A percentile compares a stretch with the other conserved stretches of the same genome.
These are phyloP conservation scores for Phalera bucephala DNA, from an alignment of 2,888 invertebrate genomes.

Conservation along the genomic window DNA sequence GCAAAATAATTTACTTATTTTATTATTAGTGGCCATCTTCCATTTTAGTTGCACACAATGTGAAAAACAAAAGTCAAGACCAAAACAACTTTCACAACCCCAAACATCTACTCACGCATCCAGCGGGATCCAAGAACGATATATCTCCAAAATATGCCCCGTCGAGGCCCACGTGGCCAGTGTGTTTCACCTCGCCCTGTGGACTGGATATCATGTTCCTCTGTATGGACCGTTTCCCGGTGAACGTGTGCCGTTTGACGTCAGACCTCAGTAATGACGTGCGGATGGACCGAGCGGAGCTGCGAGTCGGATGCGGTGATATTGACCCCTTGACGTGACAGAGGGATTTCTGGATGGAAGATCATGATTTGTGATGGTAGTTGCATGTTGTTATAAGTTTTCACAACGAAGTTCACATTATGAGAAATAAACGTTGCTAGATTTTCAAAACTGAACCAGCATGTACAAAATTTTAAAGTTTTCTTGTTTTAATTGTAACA, in stretches of 20 bases:
- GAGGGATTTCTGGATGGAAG: slow-evolving; percentile 28
- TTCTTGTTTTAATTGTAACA: slow-evolving; percentile 8
- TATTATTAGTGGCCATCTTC: too few relatives aligned
- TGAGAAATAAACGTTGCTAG: too few relatives aligned
- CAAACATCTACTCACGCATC: slow-evolving; percentile 58
- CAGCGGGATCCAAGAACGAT: slow-evolving; percentile 78
- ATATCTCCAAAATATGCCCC: slow-evolving; percentile 99
- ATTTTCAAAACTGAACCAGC: too few relatives aligned
- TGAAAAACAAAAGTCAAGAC: too few relatives aligned
- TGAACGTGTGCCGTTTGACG: slow-evolving; percentile 73
- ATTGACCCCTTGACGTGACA: slow-evolving; percentile 41
- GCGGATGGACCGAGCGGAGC: slow-evolving; percentile 56
- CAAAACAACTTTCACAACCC: not conserved
- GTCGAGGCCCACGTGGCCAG: slow-evolving; percentile 97
- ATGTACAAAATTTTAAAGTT: too few relatives aligned
- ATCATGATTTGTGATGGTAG: slow-evolving; percentile 29
- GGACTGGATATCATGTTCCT: slow-evolving; percentile 98
- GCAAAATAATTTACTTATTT: too few relatives aligned
- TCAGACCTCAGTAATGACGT: slow-evolving; percentile 76
- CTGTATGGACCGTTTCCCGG: slow-evolving; percentile 87
- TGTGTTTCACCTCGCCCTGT: slow-evolving; percentile 98
- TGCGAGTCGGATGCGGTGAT: slow-evolving; percentile 59
- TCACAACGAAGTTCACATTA: too few relatives aligned
- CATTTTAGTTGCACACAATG: too few relatives aligned
- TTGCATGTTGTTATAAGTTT: slow-evolving; percentile 30